Percentiles rank a stretch among this genome's conserved stretches.
Conservation (phyloP, 2,113 vertebrate species). For the Cyphomyrus plagiostoma region DNA sequence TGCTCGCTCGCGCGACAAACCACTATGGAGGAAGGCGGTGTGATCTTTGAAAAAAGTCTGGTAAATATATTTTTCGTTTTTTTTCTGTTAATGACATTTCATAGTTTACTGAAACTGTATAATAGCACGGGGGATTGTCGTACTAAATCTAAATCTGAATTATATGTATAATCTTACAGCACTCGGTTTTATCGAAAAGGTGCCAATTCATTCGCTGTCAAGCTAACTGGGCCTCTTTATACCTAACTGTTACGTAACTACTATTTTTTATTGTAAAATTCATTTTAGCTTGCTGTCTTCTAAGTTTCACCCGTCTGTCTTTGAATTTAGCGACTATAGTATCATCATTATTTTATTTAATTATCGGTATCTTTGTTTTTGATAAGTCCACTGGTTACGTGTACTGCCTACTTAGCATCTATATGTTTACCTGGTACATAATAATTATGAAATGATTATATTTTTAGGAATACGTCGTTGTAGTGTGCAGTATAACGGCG, state of each 20-base stretch:
- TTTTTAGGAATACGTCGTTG: background rate
- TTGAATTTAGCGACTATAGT: background rate
- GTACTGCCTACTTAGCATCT: background rate
- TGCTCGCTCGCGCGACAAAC: slow-evolving; percentile 16
- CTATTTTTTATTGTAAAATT: background rate
- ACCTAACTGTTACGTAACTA: slow-evolving; percentile 17
- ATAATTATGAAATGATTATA: background rate
- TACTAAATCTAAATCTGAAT: background rate
- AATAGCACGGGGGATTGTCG: no score
- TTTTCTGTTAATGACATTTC: background rate
- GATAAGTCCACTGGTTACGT: background rate
- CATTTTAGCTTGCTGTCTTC: background rate
- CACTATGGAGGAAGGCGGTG: slow-evolving; percentile 63
- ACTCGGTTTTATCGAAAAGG: slow-evolving; percentile 30
- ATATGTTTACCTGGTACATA: background rate
- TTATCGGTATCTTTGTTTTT: background rate
- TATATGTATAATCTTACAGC: background rate
- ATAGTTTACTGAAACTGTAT: background rate
- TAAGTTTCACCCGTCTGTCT: background rate
- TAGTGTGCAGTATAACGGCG: background rate
- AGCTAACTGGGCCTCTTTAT: slow-evolving; percentile 33
- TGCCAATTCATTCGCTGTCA: slow-evolving; percentile 56
- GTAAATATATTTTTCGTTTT: slow-evolving; percentile 36
- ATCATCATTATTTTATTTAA: background rate
- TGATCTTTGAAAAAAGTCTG: slow-evolving; percentile 60